Evolutionary conservation across 2,888 invertebrate species (phyloP).

Genomic region (Agapostemon virescens): DNA sequence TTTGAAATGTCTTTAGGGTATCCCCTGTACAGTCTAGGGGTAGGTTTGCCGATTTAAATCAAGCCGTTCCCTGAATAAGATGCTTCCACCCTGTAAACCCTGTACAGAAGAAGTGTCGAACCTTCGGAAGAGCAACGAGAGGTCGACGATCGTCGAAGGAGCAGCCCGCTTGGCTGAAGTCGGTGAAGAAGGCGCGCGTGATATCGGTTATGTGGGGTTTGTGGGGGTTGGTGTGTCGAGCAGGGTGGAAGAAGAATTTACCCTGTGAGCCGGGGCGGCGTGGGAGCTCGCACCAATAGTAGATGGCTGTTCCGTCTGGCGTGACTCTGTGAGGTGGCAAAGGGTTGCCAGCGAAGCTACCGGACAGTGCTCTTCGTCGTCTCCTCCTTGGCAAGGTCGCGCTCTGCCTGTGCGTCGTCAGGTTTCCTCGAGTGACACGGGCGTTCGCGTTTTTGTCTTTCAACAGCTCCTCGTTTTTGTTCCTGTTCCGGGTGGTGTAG

Average conservation of each 20-base stretch:
- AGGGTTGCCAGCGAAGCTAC: conserved; percentile 74
- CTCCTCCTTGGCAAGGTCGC: conserved; percentile 77
- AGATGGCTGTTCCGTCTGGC: conserved; percentile 91
- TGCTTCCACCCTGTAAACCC: not conserved
- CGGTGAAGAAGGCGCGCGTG: conserved; percentile 1
- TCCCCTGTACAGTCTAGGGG: no score
- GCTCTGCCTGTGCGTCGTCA: conserved; percentile 70
- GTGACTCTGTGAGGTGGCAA: conserved; percentile 89
- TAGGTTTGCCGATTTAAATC: not conserved
- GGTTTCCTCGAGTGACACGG: conserved; percentile 61
- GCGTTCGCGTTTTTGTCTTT: conserved; percentile 74
- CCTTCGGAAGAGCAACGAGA: not conserved
- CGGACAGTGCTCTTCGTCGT: conserved; percentile 75
- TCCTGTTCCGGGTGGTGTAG: conserved; percentile 46
- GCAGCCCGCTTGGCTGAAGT: conserved; percentile 4
- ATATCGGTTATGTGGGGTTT: conserved; percentile 22
- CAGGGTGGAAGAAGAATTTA: conserved; percentile 72
- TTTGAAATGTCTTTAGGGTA: no score
- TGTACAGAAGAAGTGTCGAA: not conserved
- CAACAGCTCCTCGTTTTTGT: conserved; percentile 60
- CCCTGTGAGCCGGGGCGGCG: conserved; percentile 80
- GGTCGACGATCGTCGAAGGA: conserved; percentile 23
- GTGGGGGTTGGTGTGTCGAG: conserved; percentile 37
- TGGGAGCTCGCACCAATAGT: conserved; percentile 93
- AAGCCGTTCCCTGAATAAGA: not conserved